A percentile compares a stretch with the other conserved stretches of the same genome.
Conservation (phyloP, 2,113 vertebrate species). For the Rhinopomastus cyanomelas region DNA sequence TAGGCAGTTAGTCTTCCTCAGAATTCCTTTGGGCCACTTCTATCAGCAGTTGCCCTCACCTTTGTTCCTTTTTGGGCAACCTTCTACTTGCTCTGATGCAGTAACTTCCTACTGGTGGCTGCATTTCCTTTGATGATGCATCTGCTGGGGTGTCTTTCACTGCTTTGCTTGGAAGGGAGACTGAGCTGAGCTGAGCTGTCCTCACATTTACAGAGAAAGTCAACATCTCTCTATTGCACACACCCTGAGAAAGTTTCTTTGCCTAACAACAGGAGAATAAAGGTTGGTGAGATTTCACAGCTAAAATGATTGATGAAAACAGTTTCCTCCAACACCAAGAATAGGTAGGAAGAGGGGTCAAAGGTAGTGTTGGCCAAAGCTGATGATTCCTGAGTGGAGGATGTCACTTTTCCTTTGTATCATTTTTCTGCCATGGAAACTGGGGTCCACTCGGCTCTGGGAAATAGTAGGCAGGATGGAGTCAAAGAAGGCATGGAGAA, state of each 20-base stretch:
- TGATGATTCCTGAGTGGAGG: background rate
- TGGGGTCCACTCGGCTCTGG: background rate
- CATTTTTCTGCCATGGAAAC: background rate
- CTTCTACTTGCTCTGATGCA: background rate
- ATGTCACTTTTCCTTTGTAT: background rate
- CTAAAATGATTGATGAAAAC: constrained; percentile 16
- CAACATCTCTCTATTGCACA: background rate
- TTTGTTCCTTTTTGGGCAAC: background rate
- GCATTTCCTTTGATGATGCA: background rate
- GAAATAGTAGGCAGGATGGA: background rate
- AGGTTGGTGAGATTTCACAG: constrained; percentile 1
- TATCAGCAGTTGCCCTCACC: background rate
- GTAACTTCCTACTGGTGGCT: background rate
- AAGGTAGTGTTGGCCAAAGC: accelerated
- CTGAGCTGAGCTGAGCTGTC: background rate
- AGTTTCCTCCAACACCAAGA: constrained; percentile 11
- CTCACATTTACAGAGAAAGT: background rate
- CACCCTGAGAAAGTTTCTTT: background rate
- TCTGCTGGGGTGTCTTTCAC: background rate
- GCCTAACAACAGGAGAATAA: constrained; percentile 26
- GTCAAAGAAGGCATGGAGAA: background rate
- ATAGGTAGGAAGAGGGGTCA: background rate
- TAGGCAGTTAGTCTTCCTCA: background rate
- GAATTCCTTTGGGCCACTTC: background rate
- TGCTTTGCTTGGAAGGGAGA: background rate